Conservation (phyloP, 2,113 vertebrate species). For the Gallinago undulata region DNA sequence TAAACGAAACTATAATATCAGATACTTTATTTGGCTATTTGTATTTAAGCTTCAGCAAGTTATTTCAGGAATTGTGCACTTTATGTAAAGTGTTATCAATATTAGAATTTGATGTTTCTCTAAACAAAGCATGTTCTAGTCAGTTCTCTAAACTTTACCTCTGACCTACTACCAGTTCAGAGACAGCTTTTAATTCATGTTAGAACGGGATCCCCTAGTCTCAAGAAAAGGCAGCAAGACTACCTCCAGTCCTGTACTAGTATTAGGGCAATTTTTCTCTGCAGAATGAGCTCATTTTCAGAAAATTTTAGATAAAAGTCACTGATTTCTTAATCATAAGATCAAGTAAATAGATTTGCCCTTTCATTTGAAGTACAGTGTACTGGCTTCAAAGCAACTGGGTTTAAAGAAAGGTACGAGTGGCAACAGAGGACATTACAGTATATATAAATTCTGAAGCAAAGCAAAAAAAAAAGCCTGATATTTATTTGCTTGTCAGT, state of each 20-base stretch:
- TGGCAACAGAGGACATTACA: conserved; percentile 11
- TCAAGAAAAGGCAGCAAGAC: not conserved
- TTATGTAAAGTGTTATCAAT: not conserved
- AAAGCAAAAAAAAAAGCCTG: not conserved
- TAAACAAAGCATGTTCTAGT: not conserved
- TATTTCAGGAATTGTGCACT: not conserved
- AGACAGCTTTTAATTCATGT: conserved; percentile 32
- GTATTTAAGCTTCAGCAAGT: not conserved
- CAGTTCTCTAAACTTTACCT: not conserved
- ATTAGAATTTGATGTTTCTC: not conserved
- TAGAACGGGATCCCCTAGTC: conserved; percentile 4
- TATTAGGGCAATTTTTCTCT: not conserved
- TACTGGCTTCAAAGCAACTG: conserved; percentile 11
- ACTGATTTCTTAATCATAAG: conserved; percentile 25
- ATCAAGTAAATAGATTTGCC: not conserved
- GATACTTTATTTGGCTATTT: not conserved
- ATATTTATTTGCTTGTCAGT: conserved; percentile 41
- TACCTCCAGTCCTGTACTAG: not conserved
- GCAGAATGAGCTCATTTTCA: not conserved
- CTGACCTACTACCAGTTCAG: not conserved
- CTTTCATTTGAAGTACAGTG: conserved; percentile 26
- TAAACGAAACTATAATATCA: not conserved
- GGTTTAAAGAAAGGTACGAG: not conserved
- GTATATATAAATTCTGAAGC: conserved; percentile 19
- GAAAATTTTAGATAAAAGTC: not conserved